Percentiles rank a stretch among this genome's conserved stretches.
phyloP scores from a whole-genome alignment of 2,797 vertebrate genomes.

The Smutsia temminckii region DNA sequence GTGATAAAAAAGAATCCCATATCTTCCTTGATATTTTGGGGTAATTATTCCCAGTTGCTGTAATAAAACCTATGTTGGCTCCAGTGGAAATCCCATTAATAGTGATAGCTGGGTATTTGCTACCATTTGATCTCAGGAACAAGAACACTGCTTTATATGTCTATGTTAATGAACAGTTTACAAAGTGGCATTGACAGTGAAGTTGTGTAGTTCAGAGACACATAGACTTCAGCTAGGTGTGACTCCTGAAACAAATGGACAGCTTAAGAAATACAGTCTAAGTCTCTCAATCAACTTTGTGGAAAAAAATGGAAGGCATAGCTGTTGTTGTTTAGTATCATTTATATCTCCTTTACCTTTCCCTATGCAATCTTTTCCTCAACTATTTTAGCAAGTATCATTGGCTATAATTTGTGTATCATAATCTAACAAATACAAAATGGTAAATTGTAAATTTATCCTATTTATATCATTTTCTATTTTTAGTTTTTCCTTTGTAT shows the following conservation, averaged over 20 bases:
- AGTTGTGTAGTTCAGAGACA: background rate
- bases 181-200: background rate
- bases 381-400: background rate
- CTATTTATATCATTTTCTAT: background rate
- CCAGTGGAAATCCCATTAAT: background rate
- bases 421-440: background rate
- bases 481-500: background rate
- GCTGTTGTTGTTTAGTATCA: background rate
- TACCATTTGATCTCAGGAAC: conserved; percentile 26
- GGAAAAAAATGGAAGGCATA: background rate
- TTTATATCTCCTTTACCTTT: background rate
- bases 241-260: background rate
- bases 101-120: background rate
- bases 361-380: background rate
- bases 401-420: background rate
- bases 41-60: background rate
- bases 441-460: background rate
- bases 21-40: conserved; percentile 13
- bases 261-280: background rate
- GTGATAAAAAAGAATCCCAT: background rate
- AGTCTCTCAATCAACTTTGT: background rate
- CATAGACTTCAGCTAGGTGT: background rate
- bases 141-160: background rate
- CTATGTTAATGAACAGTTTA: background rate
- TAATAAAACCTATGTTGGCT: background rate